Conservation (phyloP, 2,797 vertebrate species). For the Spizella passerina region DNA sequence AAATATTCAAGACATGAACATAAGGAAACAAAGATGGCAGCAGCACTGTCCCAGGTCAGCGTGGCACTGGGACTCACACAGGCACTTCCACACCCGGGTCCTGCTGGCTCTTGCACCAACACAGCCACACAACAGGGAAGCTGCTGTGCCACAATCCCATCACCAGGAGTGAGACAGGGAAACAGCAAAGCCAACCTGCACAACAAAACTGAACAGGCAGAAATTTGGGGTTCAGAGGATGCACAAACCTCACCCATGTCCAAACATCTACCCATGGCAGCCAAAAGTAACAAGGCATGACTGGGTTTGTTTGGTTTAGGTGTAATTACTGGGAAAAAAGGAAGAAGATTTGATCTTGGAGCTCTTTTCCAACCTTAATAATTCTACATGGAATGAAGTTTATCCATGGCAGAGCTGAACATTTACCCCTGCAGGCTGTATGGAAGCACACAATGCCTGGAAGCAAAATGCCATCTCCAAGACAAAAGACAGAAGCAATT, state of each 20-base stretch:
- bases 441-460: not conserved
- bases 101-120: no score
- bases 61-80: accelerated
- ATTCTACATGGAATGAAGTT: not conserved
- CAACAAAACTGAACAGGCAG: not conserved
- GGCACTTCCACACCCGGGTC: accelerated
- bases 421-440: accelerated
- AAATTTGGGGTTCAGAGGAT: not conserved
- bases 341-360: not conserved
- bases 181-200: not conserved
- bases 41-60: not conserved
- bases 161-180: not conserved
- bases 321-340: not conserved
- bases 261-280: not conserved
- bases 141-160: not conserved
- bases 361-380: not conserved
- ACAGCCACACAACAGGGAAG: not conserved
- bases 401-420: not conserved
- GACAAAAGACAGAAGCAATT: not conserved
- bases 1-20: not conserved
- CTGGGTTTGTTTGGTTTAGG: not conserved
- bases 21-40: not conserved
- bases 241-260: accelerated
- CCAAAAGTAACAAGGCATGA: not conserved
- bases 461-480: not conserved